These are phyloP conservation scores for Datnioides undecimradiatus DNA, from an alignment of 2,113 vertebrate genomes.

Conservation along the genomic window DNA sequence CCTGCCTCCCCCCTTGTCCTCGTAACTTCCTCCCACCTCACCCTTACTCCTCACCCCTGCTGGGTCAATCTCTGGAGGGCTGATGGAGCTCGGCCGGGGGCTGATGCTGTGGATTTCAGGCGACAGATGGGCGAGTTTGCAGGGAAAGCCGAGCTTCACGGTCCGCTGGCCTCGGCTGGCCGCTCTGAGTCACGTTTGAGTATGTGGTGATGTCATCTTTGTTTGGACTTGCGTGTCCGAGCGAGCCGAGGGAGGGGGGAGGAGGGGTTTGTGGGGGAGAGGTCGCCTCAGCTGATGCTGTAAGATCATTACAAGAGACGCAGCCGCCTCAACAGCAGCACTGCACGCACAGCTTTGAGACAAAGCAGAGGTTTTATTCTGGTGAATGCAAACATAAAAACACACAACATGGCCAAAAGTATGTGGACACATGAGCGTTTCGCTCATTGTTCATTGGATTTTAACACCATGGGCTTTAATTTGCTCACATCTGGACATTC, in stretches of 20 bases:
- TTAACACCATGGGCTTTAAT: too few relatives aligned
- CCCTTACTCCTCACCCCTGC: slow-evolving; percentile 19
- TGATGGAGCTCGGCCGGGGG: slow-evolving; percentile 38
- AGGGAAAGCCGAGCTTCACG: slow-evolving; percentile 51
- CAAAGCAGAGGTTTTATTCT: background rate
- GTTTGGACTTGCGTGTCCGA: slow-evolving; percentile 50
- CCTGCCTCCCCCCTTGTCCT: slow-evolving; percentile 2
- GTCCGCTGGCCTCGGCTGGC: background rate
- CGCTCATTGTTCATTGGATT: too few relatives aligned
- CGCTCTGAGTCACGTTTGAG: slow-evolving; percentile 65
- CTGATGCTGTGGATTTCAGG: slow-evolving; percentile 44
- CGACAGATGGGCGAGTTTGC: slow-evolving; percentile 62
- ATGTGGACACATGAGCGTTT: background rate
- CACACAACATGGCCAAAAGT: background rate
- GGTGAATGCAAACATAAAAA: background rate
- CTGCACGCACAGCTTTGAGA: background rate
- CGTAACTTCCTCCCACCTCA: background rate
- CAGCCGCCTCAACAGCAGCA: slow-evolving; percentile 33
- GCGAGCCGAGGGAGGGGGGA: background rate
- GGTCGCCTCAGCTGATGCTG: slow-evolving; percentile 33
- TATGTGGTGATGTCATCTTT: slow-evolving; percentile 62
- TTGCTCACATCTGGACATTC: too few relatives aligned
- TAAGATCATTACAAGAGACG: slow-evolving; percentile 45
- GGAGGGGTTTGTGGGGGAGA: slow-evolving; percentile 16
- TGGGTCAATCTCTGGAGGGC: slow-evolving; percentile 27